Base-by-base conservation (phyloP, 1,140 invertebrate genomes). In the Gonioctena quinquepunctata region DNA sequence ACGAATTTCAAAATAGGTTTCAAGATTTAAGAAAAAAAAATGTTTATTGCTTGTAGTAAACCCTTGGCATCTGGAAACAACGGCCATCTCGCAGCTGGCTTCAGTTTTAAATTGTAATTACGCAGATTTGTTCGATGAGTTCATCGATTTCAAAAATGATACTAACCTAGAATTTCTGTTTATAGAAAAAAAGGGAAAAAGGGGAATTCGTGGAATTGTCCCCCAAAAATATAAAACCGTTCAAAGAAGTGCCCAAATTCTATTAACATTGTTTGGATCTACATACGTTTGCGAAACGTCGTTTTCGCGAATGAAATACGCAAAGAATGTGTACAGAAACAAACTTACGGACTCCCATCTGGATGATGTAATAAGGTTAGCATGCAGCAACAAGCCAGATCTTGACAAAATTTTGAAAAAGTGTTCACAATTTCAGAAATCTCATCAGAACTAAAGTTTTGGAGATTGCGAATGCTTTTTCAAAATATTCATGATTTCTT, bases 171-270 rank as follows among this genome's bases (percentile, higher is more conserved):
- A 62, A 62, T 1, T 62, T 21, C 13, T 62, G 13, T 62, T 62
- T 62, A 42, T 16, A 11, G 59, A 62, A 62, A 62, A 62, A 62
- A n/a, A 28, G n/a, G 59, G 18, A 28, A 62, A 2, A 52, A 13
- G 50, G 7, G 57, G 26, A 60, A 25, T 3, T 60, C 23, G 6
- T 8, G 26, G 21, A 19, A 25, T 49, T 52, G n/a, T 48, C 50
- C 42, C 62, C 62, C 28, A 65, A 33, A 65, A 65, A 49, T 60
- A 60, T 27, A 60, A 60, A 60, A 60, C 1, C 57, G 57, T 60
- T 22, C 57, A 60, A 60, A 60, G 57, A 60, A 48, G 62, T 65
- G 28, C 23, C 42, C 19, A 49, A 65, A 52, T 65, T n/a, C 11
- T 49, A 65, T 21, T 49, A 23, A 65, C 62, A 65, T 65, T 49